Percentiles rank a stretch among this genome's conserved stretches.
phyloP scores from a whole-genome alignment of 2,113 vertebrate genomes.

The Isichthys henryi region DNA sequence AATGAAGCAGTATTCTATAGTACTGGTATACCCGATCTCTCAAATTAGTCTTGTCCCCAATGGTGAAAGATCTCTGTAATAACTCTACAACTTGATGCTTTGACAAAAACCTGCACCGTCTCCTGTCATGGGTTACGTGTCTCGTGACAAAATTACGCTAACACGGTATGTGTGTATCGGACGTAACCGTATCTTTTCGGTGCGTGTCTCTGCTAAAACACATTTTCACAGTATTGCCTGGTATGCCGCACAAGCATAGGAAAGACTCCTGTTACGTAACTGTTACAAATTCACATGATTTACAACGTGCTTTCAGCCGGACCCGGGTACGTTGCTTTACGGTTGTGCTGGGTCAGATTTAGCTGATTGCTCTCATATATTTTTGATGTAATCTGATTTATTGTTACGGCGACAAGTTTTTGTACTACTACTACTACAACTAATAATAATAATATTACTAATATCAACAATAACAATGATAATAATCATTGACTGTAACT shows the following conservation, averaged over 20 bases:
- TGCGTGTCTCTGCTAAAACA: neutral
- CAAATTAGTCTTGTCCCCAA: neutral
- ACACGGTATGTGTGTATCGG: neutral
- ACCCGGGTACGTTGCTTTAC: neutral
- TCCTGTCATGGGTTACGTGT: neutral
- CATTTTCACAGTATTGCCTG: neutral
- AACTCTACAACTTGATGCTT: neutral
- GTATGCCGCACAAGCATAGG: neutral
- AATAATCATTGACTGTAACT: conserved; percentile 1
- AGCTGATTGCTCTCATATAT: neutral
- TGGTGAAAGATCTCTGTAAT: neutral
- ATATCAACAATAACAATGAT: neutral
- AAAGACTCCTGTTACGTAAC: neutral
- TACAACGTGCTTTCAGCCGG: neutral
- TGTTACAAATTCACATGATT: neutral
- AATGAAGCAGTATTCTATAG: neutral
- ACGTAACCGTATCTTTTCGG: neutral
- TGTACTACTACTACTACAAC: neutral
- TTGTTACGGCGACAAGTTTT: neutral
- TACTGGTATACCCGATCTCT: neutral
- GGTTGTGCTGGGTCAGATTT: neutral
- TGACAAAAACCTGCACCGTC: neutral
- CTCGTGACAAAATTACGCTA: neutral
- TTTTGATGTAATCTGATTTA: neutral
- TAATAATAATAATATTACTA: neutral